Base-by-base conservation (phyloP, 2,113 vertebrate genomes). In the Pagrus major region DNA sequence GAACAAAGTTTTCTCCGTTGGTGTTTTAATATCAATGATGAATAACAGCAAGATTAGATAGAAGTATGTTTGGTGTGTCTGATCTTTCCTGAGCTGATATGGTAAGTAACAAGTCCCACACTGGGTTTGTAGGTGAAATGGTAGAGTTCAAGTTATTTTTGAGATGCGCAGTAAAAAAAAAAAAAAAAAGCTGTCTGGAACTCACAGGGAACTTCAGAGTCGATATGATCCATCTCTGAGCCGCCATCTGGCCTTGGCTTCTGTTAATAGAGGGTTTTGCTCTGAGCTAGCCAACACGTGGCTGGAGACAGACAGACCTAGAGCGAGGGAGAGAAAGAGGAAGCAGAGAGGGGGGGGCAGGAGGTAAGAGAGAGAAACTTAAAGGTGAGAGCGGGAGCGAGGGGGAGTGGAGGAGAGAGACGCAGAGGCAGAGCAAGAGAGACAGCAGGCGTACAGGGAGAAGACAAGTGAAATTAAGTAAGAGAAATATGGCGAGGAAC, bases 181-280 rank as follows among this genome's bases (percentile, higher is more conserved):
- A 12, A 58, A 44, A 39, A 54, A 25, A 54, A 51, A 14, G 51
- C 65, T 23, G 37, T 68, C 55, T 80, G 76, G n/a, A 78, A 81
- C 70, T 71, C 56, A 54, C 29, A 70, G 44, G 81, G 76, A 85
- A 54, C 72, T 74, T 86, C 68, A 49, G 78, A 88, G 73, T 89
- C 77, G 78, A 86, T 74, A 61, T 76, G 83, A 87, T 86, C 83
- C 80, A 84, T 88, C 72, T 84, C 80, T 66, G 78, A 83, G 91
- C 66, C 65, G 64, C 89, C 89, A 89, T 91, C 88, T 89, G 90
- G 83, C 71, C 76, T 86, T 58, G 16, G 81, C 84, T 87, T 88
- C 72, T 77, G 79, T 78, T 88, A 91, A 88, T 86, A 89, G 71
- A 72, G 64, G 71, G 65, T 73, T 86, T 85, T 78, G 71, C 81